These are phyloP conservation scores for Graphium colonna DNA, from an alignment of 2,888 invertebrate genomes.

Conservation along the genomic window DNA sequence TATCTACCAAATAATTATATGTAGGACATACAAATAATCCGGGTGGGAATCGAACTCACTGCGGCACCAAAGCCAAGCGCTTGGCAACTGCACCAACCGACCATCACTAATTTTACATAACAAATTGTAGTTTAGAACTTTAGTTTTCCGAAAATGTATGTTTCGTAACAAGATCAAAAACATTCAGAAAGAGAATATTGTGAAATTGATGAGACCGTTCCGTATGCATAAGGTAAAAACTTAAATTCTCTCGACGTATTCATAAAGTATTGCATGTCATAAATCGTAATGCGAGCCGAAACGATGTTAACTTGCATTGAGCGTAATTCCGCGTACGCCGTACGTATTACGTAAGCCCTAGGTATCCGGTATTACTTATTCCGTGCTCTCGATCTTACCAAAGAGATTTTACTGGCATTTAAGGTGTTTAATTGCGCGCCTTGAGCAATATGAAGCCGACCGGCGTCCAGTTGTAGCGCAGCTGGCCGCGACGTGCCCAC, in stretches of 20 bases:
- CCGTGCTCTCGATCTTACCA: conserved; percentile 17
- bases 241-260: not conserved
- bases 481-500: conserved; percentile 16
- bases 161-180: too few relatives aligned
- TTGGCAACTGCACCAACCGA: too few relatives aligned
- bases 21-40: too few relatives aligned
- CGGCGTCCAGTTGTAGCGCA: conserved; percentile 18
- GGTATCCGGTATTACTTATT: conserved; percentile 18
- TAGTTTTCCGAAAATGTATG: too few relatives aligned
- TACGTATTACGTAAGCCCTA: conserved; percentile 14
- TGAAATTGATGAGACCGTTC: not conserved
- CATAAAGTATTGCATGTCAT: not conserved
- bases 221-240: not conserved
- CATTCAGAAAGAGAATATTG: not conserved
- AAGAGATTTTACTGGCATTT: conserved; percentile 20
- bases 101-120: too few relatives aligned
- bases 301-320: not conserved
- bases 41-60: too few relatives aligned
- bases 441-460: conserved; percentile 19
- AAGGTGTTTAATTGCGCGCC: conserved; percentile 23
- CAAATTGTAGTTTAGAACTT: not conserved
- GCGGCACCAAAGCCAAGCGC: too few relatives aligned
- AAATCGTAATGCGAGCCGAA: conserved; percentile 4
- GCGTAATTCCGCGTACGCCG: not conserved
- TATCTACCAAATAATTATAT: too few relatives aligned